Percentiles rank a stretch among this genome's conserved stretches.
phyloP scores from a whole-genome alignment of 2,113 vertebrate genomes.

The Hiodon alosoides region DNA sequence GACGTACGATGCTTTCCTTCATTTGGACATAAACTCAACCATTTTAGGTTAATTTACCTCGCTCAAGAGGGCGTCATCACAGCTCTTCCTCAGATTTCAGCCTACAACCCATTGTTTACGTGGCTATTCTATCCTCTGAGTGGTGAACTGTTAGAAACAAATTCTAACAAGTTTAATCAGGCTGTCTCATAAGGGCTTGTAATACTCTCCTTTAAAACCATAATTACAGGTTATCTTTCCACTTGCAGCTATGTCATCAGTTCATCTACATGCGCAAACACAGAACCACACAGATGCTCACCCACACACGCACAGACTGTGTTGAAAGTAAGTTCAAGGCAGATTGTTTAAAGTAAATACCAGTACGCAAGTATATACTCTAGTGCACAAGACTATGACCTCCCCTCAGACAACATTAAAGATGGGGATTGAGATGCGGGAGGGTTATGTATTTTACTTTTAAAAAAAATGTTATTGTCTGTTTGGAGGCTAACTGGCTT shows the following conservation, averaged over 20 bases:
- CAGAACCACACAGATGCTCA: background rate
- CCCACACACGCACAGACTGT: background rate
- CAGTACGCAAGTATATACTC: background rate
- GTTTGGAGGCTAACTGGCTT: conserved; percentile 21
- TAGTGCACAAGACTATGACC: background rate
- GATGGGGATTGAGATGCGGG: background rate
- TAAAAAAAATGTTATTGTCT: background rate
- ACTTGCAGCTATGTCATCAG: background rate
- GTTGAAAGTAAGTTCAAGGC: background rate
- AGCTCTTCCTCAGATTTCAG: too few relatives aligned
- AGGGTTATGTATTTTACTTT: conserved; percentile 9
- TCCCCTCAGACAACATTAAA: conserved; percentile 4
- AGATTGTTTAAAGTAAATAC: background rate
- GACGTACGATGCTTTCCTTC: too few relatives aligned
- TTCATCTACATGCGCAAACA: background rate
- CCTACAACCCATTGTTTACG: too few relatives aligned
- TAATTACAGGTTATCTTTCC: too few relatives aligned
- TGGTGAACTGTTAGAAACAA: too few relatives aligned
- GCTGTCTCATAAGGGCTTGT: too few relatives aligned
- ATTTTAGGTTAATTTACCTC: too few relatives aligned
- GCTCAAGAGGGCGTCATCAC: too few relatives aligned
- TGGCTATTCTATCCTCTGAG: too few relatives aligned
- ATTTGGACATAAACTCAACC: too few relatives aligned
- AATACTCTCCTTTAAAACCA: too few relatives aligned
- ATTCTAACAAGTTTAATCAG: too few relatives aligned